A percentile compares a stretch with the other conserved stretches of the same genome.
phyloP scores from a whole-genome alignment of 2,113 vertebrate species.

The Platichthys flesus region DNA sequence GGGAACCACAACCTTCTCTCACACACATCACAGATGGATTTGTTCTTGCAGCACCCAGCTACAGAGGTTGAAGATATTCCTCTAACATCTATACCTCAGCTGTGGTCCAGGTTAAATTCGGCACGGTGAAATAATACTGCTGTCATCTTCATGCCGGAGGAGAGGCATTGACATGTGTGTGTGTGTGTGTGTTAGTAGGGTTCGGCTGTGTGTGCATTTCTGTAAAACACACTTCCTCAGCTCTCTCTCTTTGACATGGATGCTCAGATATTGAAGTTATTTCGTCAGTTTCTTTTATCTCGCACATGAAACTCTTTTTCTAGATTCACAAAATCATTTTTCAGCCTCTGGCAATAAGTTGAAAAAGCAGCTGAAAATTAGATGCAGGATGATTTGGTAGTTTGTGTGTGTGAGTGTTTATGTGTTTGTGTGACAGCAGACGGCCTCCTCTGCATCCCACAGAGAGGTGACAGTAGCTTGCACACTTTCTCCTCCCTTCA shows the following conservation, averaged over 20 bases:
- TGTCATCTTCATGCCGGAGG: conserved; percentile 50
- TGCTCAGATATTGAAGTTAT: conserved; percentile 9
- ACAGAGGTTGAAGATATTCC: conserved; percentile 51
- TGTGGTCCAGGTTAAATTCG: conserved; percentile 56
- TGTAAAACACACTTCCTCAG: conserved; percentile 21
- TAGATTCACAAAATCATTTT: conserved; percentile 36
- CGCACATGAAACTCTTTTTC: conserved; percentile 14
- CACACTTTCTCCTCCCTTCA: conserved; percentile 45
- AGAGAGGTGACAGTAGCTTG: conserved; percentile 39
- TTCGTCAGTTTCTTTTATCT: conserved; percentile 18
- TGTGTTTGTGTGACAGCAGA: conserved; percentile 40
- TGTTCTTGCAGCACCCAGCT: conserved; percentile 32
- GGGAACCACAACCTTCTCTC: conserved; percentile 19
- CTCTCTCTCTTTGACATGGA: conserved; percentile 15
- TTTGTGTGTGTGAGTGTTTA: conserved; percentile 3
- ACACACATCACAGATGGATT: conserved; percentile 61
- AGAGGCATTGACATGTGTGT: conserved; percentile 49
- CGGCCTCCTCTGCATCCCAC: conserved; percentile 35
- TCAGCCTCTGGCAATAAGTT: conserved; percentile 53
- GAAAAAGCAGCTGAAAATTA: conserved; percentile 6
- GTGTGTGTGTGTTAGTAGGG: not conserved
- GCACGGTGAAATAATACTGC: conserved; percentile 62
- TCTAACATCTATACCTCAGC: conserved; percentile 48
- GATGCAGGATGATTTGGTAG: conserved; percentile 6
- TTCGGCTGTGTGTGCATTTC: conserved; percentile 2